A percentile compares a stretch with the other conserved stretches of the same genome.
These are phyloP conservation scores for Gadus chalcogrammus DNA, from an alignment of 2,113 vertebrate species.

Conservation along the genomic window DNA sequence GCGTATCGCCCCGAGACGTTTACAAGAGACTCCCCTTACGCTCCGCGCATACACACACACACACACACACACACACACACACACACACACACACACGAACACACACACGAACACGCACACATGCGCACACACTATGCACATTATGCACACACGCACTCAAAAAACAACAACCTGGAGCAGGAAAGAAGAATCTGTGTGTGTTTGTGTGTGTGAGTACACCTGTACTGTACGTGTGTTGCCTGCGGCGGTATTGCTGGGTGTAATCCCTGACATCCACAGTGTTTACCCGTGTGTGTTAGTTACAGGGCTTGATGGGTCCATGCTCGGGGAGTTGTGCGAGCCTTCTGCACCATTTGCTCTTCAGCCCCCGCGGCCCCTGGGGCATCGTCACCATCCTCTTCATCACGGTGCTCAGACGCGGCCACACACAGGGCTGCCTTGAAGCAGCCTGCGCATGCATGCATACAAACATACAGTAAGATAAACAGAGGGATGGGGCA, in stretches of 20 bases:
- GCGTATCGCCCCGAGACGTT: conserved; percentile 43
- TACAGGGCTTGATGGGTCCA: conserved; percentile 47
- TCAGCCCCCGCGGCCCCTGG: conserved; percentile 29
- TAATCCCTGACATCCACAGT: conserved; percentile 64
- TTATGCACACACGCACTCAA: too few species aligned
- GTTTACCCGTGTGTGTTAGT: conserved; percentile 72
- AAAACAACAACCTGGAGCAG: too few species aligned
- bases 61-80: too few species aligned
- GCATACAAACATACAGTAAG: conserved; percentile 20
- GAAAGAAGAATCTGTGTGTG: too few species aligned
- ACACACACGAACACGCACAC: too few species aligned
- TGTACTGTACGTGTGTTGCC: background rate
- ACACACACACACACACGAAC: too few species aligned
- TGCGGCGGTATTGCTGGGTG: conserved; percentile 46
- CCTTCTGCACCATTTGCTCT: background rate
- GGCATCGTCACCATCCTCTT: conserved; percentile 18
- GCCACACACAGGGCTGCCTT: conserved; percentile 36
- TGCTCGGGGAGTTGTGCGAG: conserved; percentile 55
- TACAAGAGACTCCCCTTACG: conserved; percentile 47
- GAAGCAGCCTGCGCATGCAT: too few species aligned
- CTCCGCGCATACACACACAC: background rate
- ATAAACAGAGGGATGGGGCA: conserved; percentile 6
- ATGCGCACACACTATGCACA: too few species aligned
- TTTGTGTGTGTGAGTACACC: too few species aligned
- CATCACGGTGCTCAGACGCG: background rate